Base-by-base conservation (phyloP, 2,113 vertebrate genomes). In the Brevimyrus niger region DNA sequence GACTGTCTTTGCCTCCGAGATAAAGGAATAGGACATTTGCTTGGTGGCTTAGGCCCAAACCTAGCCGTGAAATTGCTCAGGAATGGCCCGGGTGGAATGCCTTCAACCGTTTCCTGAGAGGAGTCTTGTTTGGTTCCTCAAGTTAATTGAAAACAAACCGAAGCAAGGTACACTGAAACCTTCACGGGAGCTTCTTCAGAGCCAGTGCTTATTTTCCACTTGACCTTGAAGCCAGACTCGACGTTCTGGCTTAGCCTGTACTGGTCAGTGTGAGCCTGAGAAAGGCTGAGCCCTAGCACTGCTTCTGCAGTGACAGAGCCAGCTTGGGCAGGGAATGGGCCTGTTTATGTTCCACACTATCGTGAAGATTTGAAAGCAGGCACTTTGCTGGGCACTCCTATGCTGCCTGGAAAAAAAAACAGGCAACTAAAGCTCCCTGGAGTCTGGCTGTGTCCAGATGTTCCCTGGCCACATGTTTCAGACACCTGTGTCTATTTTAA, bases 391-490 rank as follows among this genome's bases (percentile, higher is more conserved):
- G 13, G 15, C 35, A 80, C 35, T 80, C 61, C n/a, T 17, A 4
- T 7, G 4, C 35, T 38, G 73, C 4, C 31, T 80, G 35, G 17
- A 5, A 53, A 85, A 48, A 31, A 55, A 55, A 82, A 47, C 65
- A n/a, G 31, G 50, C 86, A 80, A 31, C 23, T 15, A 19, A 31
- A 47, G 58, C 42, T 90, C 85, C 85, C 50, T 23, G 86, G 51
- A 83, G 86, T 50, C 80, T 88, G 89, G 23, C 58, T 47, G 35
- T 53, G 13, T 86, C 86, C 86, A 87, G 86, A 82, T 90, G 47
- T 87, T 87, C 80, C 73, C 86, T 55, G 69, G 69, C 73, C 51
- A 35, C 11, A 50, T 87, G 85, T 51, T 35, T 31, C n/a, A 38
- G 6, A 15, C 42, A 23, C 11, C 27, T 88, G 31, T 76, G 87